Conservation (phyloP, 2,888 invertebrate genomes). For the Desoria tigrina region DNA sequence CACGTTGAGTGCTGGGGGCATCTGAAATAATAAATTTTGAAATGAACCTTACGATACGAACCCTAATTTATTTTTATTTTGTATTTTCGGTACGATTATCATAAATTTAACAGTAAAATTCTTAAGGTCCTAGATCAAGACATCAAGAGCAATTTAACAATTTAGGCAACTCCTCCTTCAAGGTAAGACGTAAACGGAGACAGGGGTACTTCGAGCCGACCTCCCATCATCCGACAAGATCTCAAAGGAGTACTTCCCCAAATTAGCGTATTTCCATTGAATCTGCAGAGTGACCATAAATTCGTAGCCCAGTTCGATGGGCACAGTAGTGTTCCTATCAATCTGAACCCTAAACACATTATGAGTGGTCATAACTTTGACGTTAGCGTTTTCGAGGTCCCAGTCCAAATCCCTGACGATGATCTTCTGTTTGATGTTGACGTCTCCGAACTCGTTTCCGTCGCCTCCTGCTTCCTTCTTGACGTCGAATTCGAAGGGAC, state of each 20-base stretch:
- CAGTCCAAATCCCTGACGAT: background rate
- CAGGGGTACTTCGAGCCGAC: background rate
- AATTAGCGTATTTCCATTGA: background rate
- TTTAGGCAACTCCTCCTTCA: too few species aligned
- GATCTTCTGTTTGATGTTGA: background rate
- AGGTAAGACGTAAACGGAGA: background rate
- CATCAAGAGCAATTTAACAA: too few species aligned
- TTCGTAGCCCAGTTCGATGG: background rate
- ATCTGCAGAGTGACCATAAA: background rate
- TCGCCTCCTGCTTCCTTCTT: background rate
- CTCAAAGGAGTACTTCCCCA: background rate
- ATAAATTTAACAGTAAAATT: too few species aligned
- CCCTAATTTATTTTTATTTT: too few species aligned
- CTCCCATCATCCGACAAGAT: background rate
- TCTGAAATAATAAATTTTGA: too few species aligned
- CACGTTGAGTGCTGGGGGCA: too few species aligned
- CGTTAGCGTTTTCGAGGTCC: background rate
- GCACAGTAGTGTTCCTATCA: background rate
- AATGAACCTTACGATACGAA: too few species aligned
- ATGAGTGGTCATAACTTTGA: background rate
- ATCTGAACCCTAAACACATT: background rate
- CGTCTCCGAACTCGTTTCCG: background rate
- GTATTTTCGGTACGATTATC: too few species aligned
- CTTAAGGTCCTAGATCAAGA: too few species aligned
- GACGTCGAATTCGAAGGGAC: background rate